These are phyloP conservation scores for Parnassius smintheus DNA, from an alignment of 2,888 invertebrate genomes.

Conservation along the genomic window DNA sequence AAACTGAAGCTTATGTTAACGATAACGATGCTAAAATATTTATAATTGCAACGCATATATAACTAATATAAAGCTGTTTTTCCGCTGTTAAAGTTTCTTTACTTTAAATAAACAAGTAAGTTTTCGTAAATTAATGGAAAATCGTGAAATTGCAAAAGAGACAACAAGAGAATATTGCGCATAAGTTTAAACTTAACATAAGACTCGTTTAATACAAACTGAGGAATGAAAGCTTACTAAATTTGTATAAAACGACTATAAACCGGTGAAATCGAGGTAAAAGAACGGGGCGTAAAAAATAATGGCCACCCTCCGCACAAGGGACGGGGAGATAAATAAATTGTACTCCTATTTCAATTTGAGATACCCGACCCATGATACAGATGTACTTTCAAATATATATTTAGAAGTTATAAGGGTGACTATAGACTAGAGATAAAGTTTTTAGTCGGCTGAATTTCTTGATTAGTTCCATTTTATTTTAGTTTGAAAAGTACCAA, in stretches of 20 bases:
- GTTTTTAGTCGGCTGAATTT: no score
- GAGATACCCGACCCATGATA: conserved; percentile 47
- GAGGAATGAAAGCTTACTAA: conserved; percentile 40
- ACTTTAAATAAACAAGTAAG: no score
- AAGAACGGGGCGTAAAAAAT: conserved; percentile 70
- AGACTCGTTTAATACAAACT: conserved; percentile 34
- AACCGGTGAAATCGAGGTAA: conserved; percentile 66
- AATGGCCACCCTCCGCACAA: conserved; percentile 60
- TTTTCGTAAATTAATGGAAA: conserved; percentile 1
- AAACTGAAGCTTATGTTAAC: no score
- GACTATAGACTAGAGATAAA: background rate
- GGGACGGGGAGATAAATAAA: conserved; percentile 64
- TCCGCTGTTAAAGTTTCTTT: no score
- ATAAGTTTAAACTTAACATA: conserved; percentile 31
- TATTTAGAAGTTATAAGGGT: conserved; percentile 11
- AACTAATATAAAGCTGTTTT: no score
- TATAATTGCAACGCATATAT: no score
- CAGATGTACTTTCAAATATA: conserved; percentile 40
- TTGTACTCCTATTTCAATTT: conserved; percentile 73
- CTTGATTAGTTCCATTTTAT: no score
- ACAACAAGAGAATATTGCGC: conserved; percentile 10
- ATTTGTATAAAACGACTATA: conserved; percentile 72
- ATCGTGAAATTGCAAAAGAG: conserved; percentile 9
- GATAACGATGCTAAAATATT: no score
- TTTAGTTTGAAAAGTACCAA: no score